Base-by-base conservation (phyloP, 1,140 invertebrate genomes). In the Antheraea mylitta region DNA sequence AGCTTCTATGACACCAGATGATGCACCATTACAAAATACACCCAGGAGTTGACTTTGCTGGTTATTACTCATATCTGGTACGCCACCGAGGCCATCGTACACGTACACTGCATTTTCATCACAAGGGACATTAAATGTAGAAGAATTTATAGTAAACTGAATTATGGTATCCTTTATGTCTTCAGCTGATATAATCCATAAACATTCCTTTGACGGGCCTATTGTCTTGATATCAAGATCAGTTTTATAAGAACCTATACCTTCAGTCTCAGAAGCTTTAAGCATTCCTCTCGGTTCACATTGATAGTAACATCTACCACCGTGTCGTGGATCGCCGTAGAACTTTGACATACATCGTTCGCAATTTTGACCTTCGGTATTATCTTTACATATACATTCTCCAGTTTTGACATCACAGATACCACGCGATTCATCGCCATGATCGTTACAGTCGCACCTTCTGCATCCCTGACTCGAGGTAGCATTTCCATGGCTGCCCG, bases 401-500 rank as follows among this genome's bases (percentile, higher is more conserved):
- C 98, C 98, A 0, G 96, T 97, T 36, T 93, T 88, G 0, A 95
- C 94, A 91, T 99, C 95, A 86, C 98, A 99, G 18, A 97, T 93
- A 3, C 96, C 97, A 16, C 93, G 80, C 22, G 94, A 89, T 66
- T 94, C 93, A 80, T 97, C 95, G 0, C 97, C 98, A 87, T 99
- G 98, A 0, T 95, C 96, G 83, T 97, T 97, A 83, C 98, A 99
- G 69, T 98, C 95, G 81, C 98, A 99, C 22, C 94, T 94, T 53
- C 94, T 94, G 80, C 98, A 99, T 0, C 97, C 98, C 69, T 95
- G 92, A 0, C 89, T 86, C 0, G 94, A 94, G 0, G 96, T 98
- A 0, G 98, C 97, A 91, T 99, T 97, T 0, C 98, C 98, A 86
- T 96, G 98, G 86, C 97, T 98, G 1, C 98, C 98, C 30, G 95